Percentiles rank a stretch among this genome's conserved stretches.
These are phyloP conservation scores for Druceiella hillmani DNA, from an alignment of 2,888 invertebrate species.

Conservation along the genomic window DNA sequence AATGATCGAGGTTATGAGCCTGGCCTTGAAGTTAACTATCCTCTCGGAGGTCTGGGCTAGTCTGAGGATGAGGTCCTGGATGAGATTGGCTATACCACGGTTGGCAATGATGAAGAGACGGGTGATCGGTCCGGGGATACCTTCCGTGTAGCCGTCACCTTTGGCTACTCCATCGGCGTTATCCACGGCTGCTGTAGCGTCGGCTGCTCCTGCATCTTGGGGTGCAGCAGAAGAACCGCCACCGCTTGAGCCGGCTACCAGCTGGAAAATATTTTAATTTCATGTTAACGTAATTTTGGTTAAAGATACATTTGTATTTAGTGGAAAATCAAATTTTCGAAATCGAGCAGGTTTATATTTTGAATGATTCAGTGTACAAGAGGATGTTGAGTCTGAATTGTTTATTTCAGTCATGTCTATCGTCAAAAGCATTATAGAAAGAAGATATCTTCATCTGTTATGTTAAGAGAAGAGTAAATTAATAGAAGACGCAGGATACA, in stretches of 20 bases:
- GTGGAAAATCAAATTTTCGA: no score
- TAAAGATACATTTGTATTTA: no score
- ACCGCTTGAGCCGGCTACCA: slow-evolving; percentile 72
- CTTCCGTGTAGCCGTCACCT: slow-evolving; percentile 68
- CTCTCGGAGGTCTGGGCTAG: slow-evolving; percentile 86
- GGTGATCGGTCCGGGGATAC: slow-evolving; percentile 83
- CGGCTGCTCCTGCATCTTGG: slow-evolving; percentile 48
- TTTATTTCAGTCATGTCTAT: no score
- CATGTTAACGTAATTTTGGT: no score
- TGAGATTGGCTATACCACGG: slow-evolving; percentile 78
- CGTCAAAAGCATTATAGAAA: no score
- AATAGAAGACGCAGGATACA: no score
- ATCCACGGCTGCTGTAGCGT: slow-evolving; percentile 43
- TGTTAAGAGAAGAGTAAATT: no score
- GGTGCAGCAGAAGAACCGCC: slow-evolving; percentile 56
- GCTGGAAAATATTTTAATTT: slow-evolving; percentile 45
- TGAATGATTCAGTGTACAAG: no score
- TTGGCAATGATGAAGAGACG: slow-evolving; percentile 83
- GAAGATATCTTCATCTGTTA: no score
- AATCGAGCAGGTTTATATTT: no score
- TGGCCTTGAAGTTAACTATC: slow-evolving; percentile 90
- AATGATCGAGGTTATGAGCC: slow-evolving; percentile 85
- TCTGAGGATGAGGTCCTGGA: slow-evolving; percentile 84
- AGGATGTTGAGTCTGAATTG: no score
- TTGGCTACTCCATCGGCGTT: slow-evolving; percentile 54